Conservation (phyloP, 2,888 invertebrate genomes). For the Philopedon plagiatum region DNA sequence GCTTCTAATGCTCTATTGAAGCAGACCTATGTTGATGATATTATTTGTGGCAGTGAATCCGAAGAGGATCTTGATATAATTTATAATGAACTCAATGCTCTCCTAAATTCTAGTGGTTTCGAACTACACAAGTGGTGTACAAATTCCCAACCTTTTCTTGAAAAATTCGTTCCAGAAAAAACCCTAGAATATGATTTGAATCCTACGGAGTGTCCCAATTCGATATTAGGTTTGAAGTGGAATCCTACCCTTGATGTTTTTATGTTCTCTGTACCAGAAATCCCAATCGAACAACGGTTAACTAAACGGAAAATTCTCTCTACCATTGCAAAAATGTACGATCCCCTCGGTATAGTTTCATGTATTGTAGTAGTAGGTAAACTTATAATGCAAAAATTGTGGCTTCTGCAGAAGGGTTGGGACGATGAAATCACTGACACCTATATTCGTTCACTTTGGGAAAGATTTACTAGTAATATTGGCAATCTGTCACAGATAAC, state of each 20-base stretch:
- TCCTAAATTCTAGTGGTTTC: neutral
- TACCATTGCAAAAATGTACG: conserved; percentile 27
- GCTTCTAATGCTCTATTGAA: neutral
- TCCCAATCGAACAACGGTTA: neutral
- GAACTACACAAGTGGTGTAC: conserved; percentile 32
- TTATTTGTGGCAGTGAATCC: too few species aligned
- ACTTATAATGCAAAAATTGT: conserved; percentile 46
- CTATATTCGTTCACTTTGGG: neutral
- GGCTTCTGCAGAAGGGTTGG: conserved; percentile 38
- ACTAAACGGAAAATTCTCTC: conserved; percentile 41
- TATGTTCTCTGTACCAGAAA: conserved; percentile 19
- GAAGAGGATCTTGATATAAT: too few species aligned
- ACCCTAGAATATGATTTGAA: conserved; percentile 18
- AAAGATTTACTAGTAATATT: conserved; percentile 14
- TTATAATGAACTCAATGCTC: too few species aligned
- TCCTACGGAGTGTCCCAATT: conserved; percentile 18
- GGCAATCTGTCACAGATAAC: neutral
- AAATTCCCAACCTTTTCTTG: conserved; percentile 1
- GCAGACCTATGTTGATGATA: too few species aligned
- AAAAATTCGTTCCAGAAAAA: neutral
- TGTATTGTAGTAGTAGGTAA: conserved; percentile 41
- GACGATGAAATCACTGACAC: conserved; percentile 13
- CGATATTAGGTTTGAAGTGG: conserved; percentile 33
- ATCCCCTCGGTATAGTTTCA: conserved; percentile 43
- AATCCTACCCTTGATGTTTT: conserved; percentile 34